Percentiles rank a stretch among this genome's conserved stretches.
Evolutionary conservation across 2,797 vertebrate genomes (phyloP).

Genomic region (Diceros bicornis): DNA sequence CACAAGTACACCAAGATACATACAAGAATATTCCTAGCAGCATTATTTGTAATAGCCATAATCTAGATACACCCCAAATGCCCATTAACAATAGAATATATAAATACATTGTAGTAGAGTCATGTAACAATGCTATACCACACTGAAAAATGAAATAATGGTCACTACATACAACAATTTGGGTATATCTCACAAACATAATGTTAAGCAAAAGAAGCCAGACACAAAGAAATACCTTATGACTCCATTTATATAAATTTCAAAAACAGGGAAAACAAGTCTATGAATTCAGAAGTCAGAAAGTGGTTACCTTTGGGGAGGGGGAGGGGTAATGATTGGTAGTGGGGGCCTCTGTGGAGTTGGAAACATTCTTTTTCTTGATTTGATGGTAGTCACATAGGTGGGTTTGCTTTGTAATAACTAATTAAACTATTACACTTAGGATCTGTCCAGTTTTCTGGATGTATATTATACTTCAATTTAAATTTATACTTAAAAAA

Average conservation of each 20-base stretch:
- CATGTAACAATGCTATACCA: not conserved
- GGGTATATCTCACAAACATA: not conserved
- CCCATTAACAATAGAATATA: not conserved
- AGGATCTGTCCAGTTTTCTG: not conserved
- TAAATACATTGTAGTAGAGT: not conserved
- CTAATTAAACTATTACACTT: not conserved
- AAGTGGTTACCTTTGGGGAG: not conserved
- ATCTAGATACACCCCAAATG: not conserved
- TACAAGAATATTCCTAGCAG: not conserved
- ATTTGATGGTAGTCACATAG: not conserved
- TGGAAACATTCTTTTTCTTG: not conserved
- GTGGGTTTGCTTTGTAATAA: not conserved
- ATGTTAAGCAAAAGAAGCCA: not conserved
- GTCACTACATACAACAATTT: not conserved
- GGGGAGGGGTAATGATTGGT: not conserved
- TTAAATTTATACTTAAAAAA: not conserved
- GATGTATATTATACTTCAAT: not conserved
- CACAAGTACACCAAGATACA: not conserved
- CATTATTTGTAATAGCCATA: not conserved
- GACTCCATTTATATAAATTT: not conserved
- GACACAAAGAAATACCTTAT: not conserved
- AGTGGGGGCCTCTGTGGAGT: not conserved
- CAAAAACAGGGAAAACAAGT: not conserved
- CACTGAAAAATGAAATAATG: not conserved
- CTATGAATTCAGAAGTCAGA: not conserved